A percentile compares a stretch with the other conserved stretches of the same genome.
phyloP scores from a whole-genome alignment of 2,888 invertebrate genomes.

The Pyrocoelia pectoralis region DNA sequence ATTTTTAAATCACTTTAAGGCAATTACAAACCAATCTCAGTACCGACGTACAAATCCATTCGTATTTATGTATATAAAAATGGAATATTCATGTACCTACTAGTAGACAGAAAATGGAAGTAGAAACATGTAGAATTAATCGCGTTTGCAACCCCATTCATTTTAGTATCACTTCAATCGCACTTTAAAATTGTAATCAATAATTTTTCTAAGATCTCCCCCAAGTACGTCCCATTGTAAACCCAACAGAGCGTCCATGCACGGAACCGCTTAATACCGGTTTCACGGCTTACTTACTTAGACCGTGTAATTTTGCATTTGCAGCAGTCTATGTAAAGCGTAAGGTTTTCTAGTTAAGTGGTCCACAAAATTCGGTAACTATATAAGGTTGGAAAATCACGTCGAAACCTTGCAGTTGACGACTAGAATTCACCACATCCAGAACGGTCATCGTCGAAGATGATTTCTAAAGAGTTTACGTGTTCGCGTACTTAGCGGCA shows the following conservation, averaged over 20 bases:
- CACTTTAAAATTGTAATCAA: neutral
- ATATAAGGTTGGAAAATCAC: constrained; percentile 61
- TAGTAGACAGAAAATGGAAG: too few species aligned
- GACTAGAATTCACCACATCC: constrained; percentile 40
- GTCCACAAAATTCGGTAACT: constrained; percentile 69
- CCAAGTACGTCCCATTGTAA: constrained; percentile 38
- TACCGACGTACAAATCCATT: too few species aligned
- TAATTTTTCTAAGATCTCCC: constrained; percentile 36
- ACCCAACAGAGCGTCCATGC: constrained; percentile 58
- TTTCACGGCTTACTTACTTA: constrained; percentile 67
- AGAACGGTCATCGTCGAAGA: constrained; percentile 25
- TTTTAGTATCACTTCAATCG: too few species aligned
- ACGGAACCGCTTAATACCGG: constrained; percentile 59
- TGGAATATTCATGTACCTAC: too few species aligned
- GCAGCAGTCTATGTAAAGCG: constrained; percentile 63
- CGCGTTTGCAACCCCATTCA: too few species aligned
- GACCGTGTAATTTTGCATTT: constrained; percentile 69
- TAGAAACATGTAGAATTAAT: too few species aligned
- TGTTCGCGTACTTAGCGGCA: too few species aligned
- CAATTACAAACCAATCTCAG: too few species aligned
- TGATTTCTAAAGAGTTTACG: constrained; percentile 2
- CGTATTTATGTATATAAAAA: too few species aligned
- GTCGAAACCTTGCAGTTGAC: constrained; percentile 49
- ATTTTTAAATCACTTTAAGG: too few species aligned
- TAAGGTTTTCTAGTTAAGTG: constrained; percentile 70